Conservation (phyloP, 2,888 invertebrate genomes). For the Thymelicus sylvestris region DNA sequence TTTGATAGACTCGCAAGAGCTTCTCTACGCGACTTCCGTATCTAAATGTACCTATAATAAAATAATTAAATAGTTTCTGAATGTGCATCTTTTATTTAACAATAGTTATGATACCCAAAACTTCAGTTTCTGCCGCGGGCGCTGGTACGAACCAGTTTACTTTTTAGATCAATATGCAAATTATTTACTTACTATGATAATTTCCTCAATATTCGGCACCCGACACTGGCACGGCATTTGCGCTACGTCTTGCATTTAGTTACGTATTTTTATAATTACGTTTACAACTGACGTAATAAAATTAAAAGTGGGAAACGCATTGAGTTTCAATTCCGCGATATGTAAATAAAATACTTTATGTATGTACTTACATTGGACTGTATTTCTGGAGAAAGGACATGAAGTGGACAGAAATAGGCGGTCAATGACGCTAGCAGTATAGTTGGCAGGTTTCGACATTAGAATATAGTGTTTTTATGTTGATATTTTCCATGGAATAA, state of each 20-base stretch:
- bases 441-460: conserved; percentile 39
- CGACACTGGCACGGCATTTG: neutral
- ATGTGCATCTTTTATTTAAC: too few species aligned
- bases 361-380: conserved; percentile 40
- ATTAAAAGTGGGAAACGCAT: conserved; percentile 18
- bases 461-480: conserved; percentile 39
- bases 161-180: too few species aligned
- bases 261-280: neutral
- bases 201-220: neutral
- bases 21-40: too few species aligned
- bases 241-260: neutral
- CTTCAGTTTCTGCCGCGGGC: too few species aligned
- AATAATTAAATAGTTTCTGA: too few species aligned
- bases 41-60: too few species aligned
- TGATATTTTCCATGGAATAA: conserved; percentile 34
- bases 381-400: conserved; percentile 73
- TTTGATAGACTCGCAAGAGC: too few species aligned
- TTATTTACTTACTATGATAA: too few species aligned
- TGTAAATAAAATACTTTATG: conserved; percentile 39
- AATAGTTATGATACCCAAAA: too few species aligned
- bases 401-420: conserved; percentile 68
- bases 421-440: conserved; percentile 64
- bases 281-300: neutral
- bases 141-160: too few species aligned
- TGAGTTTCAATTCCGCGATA: conserved; percentile 13